A percentile compares a stretch with the other conserved stretches of the same genome.
phyloP scores from a whole-genome alignment of 2,113 vertebrate genomes.

The Gorilla gorilla region DNA sequence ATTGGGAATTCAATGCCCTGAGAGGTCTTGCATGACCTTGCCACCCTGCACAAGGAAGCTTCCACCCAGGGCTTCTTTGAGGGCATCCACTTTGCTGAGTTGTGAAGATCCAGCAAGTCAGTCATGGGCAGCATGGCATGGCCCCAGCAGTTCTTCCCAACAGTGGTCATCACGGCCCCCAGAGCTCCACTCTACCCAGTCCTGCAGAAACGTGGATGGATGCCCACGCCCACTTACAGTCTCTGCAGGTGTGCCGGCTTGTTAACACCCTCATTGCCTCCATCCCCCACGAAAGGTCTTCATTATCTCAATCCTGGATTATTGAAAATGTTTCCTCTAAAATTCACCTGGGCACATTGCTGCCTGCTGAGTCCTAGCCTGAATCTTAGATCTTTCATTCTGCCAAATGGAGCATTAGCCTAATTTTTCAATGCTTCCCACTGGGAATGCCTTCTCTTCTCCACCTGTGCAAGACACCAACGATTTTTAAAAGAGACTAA shows the following conservation, averaged over 20 bases:
- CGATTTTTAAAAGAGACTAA: not conserved
- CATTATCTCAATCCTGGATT: not conserved
- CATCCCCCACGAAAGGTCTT: no score
- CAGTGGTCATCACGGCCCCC: fast-evolving
- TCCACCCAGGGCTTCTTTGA: not conserved
- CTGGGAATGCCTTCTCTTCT: not conserved
- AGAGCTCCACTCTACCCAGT: not conserved
- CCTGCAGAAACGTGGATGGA: not conserved
- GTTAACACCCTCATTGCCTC: not conserved
- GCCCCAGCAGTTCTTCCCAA: not conserved
- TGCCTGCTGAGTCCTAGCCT: not conserved
- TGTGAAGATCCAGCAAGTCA: not conserved
- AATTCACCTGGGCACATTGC: not conserved
- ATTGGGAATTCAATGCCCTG: not conserved
- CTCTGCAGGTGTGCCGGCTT: not conserved
- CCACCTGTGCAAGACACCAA: not conserved
- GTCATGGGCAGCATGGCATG: fast-evolving
- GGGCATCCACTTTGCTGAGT: not conserved
- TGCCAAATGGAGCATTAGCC: no score
- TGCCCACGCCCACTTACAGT: not conserved
- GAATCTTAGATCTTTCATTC: not conserved
- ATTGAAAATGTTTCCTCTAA: not conserved
- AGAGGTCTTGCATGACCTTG: not conserved
- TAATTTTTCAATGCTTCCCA: not conserved
- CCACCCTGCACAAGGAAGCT: not conserved